These are phyloP conservation scores for Ammodytes dubius DNA, from an alignment of 2,113 vertebrate species.

Conservation along the genomic window DNA sequence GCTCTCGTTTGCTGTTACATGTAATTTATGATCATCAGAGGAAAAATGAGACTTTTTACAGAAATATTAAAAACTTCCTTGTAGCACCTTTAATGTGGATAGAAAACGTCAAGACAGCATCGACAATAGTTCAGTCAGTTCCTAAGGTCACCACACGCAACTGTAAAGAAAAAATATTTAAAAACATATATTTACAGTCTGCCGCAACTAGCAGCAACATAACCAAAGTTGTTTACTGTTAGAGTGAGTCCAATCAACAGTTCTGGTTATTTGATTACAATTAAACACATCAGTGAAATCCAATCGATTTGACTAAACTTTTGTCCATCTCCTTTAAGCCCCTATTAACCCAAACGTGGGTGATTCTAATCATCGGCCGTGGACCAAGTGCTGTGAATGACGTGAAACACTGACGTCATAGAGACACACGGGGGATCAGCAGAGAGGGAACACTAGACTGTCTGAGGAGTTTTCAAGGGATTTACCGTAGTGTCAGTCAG, in stretches of 20 bases:
- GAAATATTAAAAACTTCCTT: too few species aligned
- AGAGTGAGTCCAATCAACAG: too few species aligned
- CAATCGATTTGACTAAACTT: not conserved
- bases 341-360: not conserved
- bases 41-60: too few species aligned
- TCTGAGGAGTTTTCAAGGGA: not conserved
- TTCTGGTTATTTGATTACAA: too few species aligned
- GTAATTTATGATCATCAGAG: too few species aligned
- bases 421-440: not conserved
- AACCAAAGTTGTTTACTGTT: too few species aligned
- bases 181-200: not conserved
- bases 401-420: not conserved
- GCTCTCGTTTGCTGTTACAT: too few species aligned
- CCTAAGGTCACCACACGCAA: not conserved
- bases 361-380: too few species aligned
- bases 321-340: too few species aligned
- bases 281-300: not conserved
- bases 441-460: not conserved
- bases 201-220: not conserved
- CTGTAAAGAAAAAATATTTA: not conserved
- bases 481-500: not conserved
- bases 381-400: slow-evolving; percentile 6
- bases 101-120: not conserved
- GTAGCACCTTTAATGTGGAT: not conserved
- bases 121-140: not conserved